These are phyloP conservation scores for Stegodyphus mimosarum DNA, from an alignment of 1,140 invertebrate genomes.

Conservation along the genomic window DNA sequence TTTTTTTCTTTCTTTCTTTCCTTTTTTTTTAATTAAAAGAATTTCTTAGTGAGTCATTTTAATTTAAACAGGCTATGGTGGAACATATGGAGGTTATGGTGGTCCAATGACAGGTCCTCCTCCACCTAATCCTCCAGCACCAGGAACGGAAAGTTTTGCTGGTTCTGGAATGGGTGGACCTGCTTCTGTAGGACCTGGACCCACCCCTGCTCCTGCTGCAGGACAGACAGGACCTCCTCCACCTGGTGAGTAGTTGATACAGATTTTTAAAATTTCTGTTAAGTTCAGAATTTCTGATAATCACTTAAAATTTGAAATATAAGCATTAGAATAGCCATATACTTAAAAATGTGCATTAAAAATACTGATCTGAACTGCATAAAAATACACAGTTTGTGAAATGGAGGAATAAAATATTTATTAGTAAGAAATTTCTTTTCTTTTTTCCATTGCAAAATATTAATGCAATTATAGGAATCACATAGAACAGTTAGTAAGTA, in stretches of 20 bases:
- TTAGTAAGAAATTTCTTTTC: too few relatives aligned
- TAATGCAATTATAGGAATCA: too few relatives aligned
- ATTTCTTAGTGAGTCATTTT: background rate
- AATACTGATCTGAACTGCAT: too few relatives aligned
- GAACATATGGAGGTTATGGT: constrained; percentile 28
- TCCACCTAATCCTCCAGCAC: constrained; percentile 24
- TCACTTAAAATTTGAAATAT: too few relatives aligned
- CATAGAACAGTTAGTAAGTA: too few relatives aligned
- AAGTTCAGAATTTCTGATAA: too few relatives aligned
- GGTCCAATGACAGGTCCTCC: constrained; percentile 31
- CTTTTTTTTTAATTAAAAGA: background rate
- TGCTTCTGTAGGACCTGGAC: constrained; percentile 10
- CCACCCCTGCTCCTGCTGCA: background rate
- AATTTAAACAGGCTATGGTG: constrained; percentile 40
- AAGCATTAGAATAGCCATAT: too few relatives aligned
- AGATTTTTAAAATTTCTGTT: background rate
- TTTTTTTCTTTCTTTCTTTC: background rate
- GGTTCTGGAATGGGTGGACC: constrained; percentile 24
- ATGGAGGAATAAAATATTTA: too few relatives aligned
- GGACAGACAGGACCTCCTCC: background rate
- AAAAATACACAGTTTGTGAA: too few relatives aligned
- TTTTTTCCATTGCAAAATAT: too few relatives aligned
- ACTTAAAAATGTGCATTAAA: too few relatives aligned
- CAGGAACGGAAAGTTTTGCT: constrained; percentile 30
- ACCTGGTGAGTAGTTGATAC: background rate